These are phyloP conservation scores for Heliocidaris erythrogramma DNA, from an alignment of 35 echinoderm and acorn worm genomes.

Conservation along the genomic window DNA sequence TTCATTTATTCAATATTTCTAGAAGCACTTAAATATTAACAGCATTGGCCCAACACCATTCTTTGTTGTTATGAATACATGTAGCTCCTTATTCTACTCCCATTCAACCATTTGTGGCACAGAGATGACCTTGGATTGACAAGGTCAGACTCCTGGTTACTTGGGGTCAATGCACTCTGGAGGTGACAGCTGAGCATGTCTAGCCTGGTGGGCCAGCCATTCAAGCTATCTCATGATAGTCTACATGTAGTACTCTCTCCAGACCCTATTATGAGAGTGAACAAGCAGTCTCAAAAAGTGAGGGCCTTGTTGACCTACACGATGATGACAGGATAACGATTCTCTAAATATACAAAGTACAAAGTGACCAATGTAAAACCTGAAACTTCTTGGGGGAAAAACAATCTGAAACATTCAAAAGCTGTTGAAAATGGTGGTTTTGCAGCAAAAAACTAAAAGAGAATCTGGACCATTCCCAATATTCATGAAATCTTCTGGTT, in stretches of 20 bases:
- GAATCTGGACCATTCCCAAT: too few species aligned
- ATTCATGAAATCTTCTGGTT: too few species aligned
- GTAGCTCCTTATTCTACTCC: neutral
- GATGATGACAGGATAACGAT: too few species aligned
- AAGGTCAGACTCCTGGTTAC: neutral
- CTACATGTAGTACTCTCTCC: neutral
- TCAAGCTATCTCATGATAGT: neutral
- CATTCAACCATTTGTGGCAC: neutral
- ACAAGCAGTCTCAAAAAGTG: too few species aligned
- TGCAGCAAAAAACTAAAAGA: too few species aligned
- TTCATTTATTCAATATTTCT: too few species aligned
- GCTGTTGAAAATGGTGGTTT: too few species aligned
- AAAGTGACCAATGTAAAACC: too few species aligned
- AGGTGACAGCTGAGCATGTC: neutral
- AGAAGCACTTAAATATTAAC: neutral
- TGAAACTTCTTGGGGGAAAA: too few species aligned
- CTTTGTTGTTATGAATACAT: neutral
- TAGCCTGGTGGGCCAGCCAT: constrained; percentile 5
- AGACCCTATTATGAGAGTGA: neutral
- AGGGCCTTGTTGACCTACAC: too few species aligned
- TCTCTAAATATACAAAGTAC: too few species aligned
- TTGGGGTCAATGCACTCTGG: constrained; percentile 34
- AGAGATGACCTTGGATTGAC: neutral
- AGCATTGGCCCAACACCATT: neutral
- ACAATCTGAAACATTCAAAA: too few species aligned